Evolutionary conservation across 2,113 vertebrate species (phyloP).

Genomic region (Erythrolamprus reginae): DNA sequence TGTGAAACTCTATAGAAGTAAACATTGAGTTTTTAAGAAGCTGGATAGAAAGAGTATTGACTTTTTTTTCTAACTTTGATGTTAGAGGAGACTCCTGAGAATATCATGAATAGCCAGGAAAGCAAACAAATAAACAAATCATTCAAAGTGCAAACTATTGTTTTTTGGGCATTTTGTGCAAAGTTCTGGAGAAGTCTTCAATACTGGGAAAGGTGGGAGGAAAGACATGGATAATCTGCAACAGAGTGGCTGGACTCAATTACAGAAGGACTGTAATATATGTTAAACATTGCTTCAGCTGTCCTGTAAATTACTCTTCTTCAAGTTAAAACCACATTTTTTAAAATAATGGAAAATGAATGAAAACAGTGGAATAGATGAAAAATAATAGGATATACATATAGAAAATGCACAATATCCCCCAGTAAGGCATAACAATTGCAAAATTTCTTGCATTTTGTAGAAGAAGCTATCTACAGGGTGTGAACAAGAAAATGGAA

Average conservation of each 20-base stretch:
- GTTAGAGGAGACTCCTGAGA: not conserved
- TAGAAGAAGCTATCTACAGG: not conserved
- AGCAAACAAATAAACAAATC: not conserved
- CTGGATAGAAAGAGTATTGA: not conserved
- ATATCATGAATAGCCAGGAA: not conserved
- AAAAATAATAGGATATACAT: not conserved
- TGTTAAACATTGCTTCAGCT: not conserved
- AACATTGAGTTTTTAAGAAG: not conserved
- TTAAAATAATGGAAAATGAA: not conserved
- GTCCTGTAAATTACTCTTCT: not conserved
- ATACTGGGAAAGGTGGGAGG: not conserved
- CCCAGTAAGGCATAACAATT: not conserved
- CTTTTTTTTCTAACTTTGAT: not conserved
- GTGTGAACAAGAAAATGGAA: no score
- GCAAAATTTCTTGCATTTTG: not conserved
- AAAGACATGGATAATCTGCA: not conserved
- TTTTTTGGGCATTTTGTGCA: not conserved
- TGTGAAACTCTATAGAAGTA: not conserved
- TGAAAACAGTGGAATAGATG: not conserved
- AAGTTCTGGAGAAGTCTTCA: not conserved
- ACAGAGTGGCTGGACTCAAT: not conserved
- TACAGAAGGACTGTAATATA: not conserved
- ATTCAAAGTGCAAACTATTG: not conserved
- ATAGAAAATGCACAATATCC: not conserved
- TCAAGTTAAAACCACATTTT: not conserved